A percentile compares a stretch with the other conserved stretches of the same genome.
phyloP scores from a whole-genome alignment of 2,888 invertebrate genomes.

The Sialis lutaria region DNA sequence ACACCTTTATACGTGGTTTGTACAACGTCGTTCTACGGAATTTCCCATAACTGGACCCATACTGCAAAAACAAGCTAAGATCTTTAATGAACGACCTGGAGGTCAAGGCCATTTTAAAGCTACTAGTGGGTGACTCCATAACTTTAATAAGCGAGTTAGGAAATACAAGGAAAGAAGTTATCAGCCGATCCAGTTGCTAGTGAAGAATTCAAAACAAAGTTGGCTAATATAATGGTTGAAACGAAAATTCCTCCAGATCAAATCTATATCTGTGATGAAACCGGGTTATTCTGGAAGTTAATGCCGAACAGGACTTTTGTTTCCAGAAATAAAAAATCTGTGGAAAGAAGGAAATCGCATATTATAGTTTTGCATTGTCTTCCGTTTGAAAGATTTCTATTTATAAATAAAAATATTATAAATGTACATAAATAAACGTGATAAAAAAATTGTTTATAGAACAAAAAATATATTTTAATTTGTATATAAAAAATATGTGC shows the following conservation, averaged over 20 bases:
- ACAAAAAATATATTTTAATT: too few species aligned
- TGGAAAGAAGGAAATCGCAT: too few species aligned
- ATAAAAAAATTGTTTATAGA: too few species aligned
- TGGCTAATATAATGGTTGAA: conserved; percentile 2
- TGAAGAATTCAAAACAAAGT: conserved; percentile 4
- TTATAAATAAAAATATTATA: too few species aligned
- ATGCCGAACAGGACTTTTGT: conserved; percentile 10
- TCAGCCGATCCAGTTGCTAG: conserved; percentile 8
- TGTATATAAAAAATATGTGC: too few species aligned
- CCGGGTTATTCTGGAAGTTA: conserved; percentile 12
- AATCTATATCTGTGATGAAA: conserved; percentile 14
- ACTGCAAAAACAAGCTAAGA: conserved; percentile 11
- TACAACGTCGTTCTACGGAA: conserved; percentile 11
- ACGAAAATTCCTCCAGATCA: conserved; percentile 6
- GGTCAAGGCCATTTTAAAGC: conserved; percentile 8
- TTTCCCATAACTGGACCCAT: conserved; percentile 13
- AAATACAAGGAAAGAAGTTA: conserved; percentile 10
- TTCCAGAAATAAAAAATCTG: too few species aligned
- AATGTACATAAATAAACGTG: too few species aligned
- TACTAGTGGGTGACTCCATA: conserved; percentile 11
- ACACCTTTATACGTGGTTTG: conserved; percentile 15
- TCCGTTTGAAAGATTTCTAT: too few species aligned
- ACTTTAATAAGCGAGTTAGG: conserved; percentile 11
- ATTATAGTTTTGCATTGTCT: too few species aligned
- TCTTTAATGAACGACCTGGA: conserved; percentile 8